A percentile compares a stretch with the other conserved stretches of the same genome.
Evolutionary conservation across 2,113 vertebrate species (phyloP).

Genomic region (Oceanodroma tethys): DNA sequence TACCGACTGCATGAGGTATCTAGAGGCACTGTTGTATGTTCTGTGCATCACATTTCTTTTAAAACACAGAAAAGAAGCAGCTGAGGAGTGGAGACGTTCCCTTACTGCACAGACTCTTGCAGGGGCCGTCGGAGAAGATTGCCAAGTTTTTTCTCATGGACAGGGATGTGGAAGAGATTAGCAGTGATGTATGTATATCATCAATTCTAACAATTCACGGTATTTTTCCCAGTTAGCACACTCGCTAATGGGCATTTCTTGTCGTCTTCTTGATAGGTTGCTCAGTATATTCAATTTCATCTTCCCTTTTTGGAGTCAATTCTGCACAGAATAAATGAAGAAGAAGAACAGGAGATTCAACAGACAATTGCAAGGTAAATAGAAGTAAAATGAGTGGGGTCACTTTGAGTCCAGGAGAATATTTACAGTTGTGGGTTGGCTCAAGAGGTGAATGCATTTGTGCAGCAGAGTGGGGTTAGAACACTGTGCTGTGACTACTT

Average conservation of each 20-base stretch:
- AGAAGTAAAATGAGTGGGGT: background rate
- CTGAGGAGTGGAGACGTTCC: constrained; percentile 81
- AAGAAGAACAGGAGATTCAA: constrained; percentile 82
- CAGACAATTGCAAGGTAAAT: constrained; percentile 79
- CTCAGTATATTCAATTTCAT: constrained; percentile 89
- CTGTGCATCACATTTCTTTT: background rate
- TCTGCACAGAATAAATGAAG: constrained; percentile 81
- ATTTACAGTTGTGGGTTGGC: background rate
- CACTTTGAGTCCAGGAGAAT: background rate
- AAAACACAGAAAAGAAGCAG: constrained; percentile 82
- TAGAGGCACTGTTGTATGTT: no score
- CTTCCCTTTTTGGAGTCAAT: constrained; percentile 84
- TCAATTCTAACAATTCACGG: no score
- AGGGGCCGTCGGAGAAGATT: constrained; percentile 86
- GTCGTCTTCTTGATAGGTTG: constrained; percentile 74
- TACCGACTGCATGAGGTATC: background rate
- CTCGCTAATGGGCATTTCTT: background rate
- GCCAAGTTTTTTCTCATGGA: constrained; percentile 94
- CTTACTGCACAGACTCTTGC: constrained; percentile 86
- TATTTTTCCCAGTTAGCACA: fast-evolving
- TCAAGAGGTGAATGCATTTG: fast-evolving
- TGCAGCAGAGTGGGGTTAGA: no score
- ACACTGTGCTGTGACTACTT: background rate
- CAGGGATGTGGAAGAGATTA: constrained; percentile 86
- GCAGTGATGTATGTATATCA: constrained; percentile 79